Percentiles rank a stretch among this genome's conserved stretches.
phyloP scores from a whole-genome alignment of 2,113 vertebrate species.

The Lepus europaeus region DNA sequence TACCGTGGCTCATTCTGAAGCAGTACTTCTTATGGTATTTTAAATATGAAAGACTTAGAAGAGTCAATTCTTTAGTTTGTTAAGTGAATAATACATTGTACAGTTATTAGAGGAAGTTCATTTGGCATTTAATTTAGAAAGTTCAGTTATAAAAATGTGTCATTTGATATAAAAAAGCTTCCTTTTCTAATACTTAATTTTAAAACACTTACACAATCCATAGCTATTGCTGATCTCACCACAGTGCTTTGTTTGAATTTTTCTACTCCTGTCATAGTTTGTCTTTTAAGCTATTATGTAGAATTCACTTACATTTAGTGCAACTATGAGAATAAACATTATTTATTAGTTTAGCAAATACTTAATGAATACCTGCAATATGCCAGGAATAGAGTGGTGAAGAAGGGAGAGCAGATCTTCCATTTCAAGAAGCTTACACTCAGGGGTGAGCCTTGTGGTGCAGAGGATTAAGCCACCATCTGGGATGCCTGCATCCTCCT shows the following conservation, averaged over 20 bases:
- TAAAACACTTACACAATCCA: background rate
- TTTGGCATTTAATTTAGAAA: slow-evolving; percentile 18
- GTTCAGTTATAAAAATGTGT: background rate
- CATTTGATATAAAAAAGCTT: background rate
- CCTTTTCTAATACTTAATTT: background rate
- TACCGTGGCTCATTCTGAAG: background rate
- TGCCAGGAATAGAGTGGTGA: background rate
- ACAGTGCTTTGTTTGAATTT: background rate
- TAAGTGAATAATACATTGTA: background rate
- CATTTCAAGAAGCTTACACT: background rate
- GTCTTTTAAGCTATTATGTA: background rate
- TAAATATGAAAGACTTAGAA: background rate
- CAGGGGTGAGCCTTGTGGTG: background rate
- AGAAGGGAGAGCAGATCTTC: background rate
- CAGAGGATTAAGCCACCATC: no score
- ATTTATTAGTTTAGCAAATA: background rate
- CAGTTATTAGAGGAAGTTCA: background rate
- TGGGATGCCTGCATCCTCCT: no score
- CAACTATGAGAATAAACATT: background rate
- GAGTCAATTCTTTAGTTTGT: background rate
- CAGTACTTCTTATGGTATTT: background rate
- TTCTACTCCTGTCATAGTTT: background rate
- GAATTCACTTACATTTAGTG: background rate
- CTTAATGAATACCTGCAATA: background rate
- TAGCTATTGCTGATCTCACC: background rate